Evolutionary conservation across 2,113 vertebrate species (phyloP), one percentile per base, ranked within the genome.

Genomic region (Lycaon pictus): DNA sequence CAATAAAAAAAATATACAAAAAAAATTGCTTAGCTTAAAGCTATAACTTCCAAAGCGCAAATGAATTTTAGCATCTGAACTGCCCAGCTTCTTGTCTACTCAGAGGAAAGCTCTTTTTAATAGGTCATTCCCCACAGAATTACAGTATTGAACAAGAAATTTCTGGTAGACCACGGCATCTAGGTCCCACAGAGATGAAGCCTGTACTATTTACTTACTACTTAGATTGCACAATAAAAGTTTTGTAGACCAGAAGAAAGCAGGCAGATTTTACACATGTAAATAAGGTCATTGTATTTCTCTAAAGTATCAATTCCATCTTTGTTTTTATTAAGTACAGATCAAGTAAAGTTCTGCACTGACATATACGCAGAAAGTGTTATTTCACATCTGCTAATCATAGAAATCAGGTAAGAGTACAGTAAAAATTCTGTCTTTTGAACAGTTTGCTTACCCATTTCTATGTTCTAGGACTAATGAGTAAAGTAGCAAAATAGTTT

Each of bases 71-170:
- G 56, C 89, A 95, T 67, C 51, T 80, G 15, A 87, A 89, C 35
- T 84, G n/a, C 56, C 76, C 48, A 67, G 32, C 58, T 88, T 93
- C 95, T 79, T 55, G 32, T 94, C 79, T 92, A 53, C 60, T 94
- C 67, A 81, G 3, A 81, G 20, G 20, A 93, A 89, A 11, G 16
- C 60, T 98, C 37, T 96, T 91, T 98, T 95, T 95, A 96, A 96
- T 96, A 99, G 99, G 99, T 99, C 98, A 97, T 99, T 99, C 96
- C 99, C 99, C 98, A 99, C 99, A 99, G 99, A 99, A 98, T 99
- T 99, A 79, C 99, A 99, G 98, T 99, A 99, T 98, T 99, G 99
- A 97, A 99, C 99, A 95, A 99, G 99, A 95, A 77, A 99, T 99
- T 99, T 99, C 97, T 99, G 99, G 98, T 99, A 99, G 99, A 98